Evolutionary conservation across 2,797 vertebrate species (phyloP).

Genomic region (Bryconaethiops microstoma): DNA sequence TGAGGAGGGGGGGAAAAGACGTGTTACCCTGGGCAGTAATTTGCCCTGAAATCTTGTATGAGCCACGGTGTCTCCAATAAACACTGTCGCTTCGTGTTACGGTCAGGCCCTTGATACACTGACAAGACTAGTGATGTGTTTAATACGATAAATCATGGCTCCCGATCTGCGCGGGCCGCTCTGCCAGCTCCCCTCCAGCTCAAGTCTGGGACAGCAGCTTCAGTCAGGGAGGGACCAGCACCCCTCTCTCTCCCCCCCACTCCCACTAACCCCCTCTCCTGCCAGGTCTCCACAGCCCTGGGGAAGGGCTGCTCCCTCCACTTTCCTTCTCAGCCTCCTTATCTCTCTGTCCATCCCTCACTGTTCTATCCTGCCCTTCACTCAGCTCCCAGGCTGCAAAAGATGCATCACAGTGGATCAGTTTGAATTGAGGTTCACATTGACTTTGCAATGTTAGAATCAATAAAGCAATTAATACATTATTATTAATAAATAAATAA

Average conservation of each 20-base stretch:
- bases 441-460: background rate
- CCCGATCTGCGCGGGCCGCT: constrained; percentile 44
- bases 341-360: background rate
- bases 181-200: constrained; percentile 55
- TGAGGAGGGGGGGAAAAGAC: constrained; percentile 26
- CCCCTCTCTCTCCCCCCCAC: background rate
- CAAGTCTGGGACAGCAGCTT: constrained; percentile 34
- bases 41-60: constrained; percentile 61
- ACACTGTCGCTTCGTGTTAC: constrained; percentile 67
- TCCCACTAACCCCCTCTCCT: background rate
- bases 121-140: constrained; percentile 71
- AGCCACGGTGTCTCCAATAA: constrained; percentile 67
- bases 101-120: constrained; percentile 54
- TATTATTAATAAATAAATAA: too few relatives aligned
- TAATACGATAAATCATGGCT: constrained; percentile 70
- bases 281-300: constrained; percentile 26
- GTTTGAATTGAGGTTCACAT: background rate
- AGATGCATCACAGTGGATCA: background rate
- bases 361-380: constrained; percentile 10
- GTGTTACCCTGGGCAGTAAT: constrained; percentile 51
- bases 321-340: background rate
- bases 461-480: background rate
- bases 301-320: constrained; percentile 19
- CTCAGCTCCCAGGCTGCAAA: background rate
- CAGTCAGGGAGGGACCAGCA: constrained; percentile 8